phyloP scores from a whole-genome alignment of 2,113 vertebrate species.

The Pipa parva region DNA sequence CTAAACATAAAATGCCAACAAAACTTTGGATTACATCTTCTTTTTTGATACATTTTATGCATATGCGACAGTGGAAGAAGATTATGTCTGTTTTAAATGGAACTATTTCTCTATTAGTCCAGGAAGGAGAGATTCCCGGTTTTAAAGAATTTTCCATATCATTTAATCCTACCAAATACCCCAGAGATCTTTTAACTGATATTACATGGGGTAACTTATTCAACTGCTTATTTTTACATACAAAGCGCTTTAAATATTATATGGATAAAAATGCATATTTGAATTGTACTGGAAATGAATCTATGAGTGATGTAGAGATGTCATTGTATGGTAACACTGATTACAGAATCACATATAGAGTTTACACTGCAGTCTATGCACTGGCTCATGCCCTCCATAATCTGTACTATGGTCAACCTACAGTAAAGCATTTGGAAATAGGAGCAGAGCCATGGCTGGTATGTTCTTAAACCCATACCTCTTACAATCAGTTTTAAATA shows the following conservation, averaged over 20 bases:
- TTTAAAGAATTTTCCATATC: background rate
- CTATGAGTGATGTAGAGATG: background rate
- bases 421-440: background rate
- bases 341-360: background rate
- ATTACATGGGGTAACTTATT: background rate
- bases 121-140: background rate
- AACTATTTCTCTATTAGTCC: background rate
- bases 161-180: background rate
- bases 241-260: background rate
- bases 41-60: background rate
- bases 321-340: background rate
- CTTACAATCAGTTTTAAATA: too few relatives aligned
- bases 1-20: background rate
- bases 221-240: background rate
- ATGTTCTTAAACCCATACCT: too few relatives aligned
- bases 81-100: background rate
- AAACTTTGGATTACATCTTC: background rate
- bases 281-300: background rate
- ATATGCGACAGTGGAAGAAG: background rate
- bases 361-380: constrained; percentile 10
- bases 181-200: background rate
- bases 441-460: background rate
- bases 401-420: background rate
- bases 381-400: background rate
- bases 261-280: too few relatives aligned